Evolutionary conservation across 2,888 invertebrate species (phyloP).

Genomic region (Oegoconia quadripuncta): DNA sequence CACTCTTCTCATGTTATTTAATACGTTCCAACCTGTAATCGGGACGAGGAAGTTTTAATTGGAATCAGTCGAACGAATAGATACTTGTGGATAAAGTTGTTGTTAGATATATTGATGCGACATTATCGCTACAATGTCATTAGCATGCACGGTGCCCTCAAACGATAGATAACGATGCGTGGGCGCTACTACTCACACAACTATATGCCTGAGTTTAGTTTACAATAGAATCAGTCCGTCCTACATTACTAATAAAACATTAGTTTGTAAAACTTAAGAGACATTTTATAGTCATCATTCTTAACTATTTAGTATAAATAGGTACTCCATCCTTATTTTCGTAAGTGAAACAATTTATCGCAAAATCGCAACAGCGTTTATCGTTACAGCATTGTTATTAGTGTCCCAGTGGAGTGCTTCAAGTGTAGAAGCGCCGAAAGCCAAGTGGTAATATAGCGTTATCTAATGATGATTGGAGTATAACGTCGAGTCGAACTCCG

Average conservation of each 20-base stretch:
- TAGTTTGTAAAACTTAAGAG: too few species aligned
- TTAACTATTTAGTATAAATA: too few species aligned
- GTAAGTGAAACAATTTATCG: not conserved
- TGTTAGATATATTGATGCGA: conserved; percentile 18
- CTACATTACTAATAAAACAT: too few species aligned
- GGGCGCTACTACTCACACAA: conserved; percentile 33
- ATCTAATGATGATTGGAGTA: conserved; percentile 71
- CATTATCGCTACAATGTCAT: conserved; percentile 46
- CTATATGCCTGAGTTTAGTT: not conserved
- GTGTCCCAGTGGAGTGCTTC: conserved; percentile 48
- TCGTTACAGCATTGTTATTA: conserved; percentile 29
- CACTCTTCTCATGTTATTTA: too few species aligned
- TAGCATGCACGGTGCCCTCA: conserved; percentile 57
- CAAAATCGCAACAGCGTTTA: conserved; percentile 5
- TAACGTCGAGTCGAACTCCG: conserved; percentile 49
- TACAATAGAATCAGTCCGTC: not conserved
- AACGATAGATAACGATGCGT: conserved; percentile 59
- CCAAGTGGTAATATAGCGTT: conserved; percentile 61
- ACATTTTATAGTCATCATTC: too few species aligned
- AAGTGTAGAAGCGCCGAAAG: conserved; percentile 47
- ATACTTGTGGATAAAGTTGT: not conserved
- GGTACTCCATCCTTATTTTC: not conserved
- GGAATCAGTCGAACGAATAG: not conserved
- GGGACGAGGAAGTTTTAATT: not conserved
- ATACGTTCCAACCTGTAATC: too few species aligned